Evolutionary conservation across 2,797 vertebrate genomes (phyloP), one percentile per base, ranked within the genome.

Genomic region (Huso huso): DNA sequence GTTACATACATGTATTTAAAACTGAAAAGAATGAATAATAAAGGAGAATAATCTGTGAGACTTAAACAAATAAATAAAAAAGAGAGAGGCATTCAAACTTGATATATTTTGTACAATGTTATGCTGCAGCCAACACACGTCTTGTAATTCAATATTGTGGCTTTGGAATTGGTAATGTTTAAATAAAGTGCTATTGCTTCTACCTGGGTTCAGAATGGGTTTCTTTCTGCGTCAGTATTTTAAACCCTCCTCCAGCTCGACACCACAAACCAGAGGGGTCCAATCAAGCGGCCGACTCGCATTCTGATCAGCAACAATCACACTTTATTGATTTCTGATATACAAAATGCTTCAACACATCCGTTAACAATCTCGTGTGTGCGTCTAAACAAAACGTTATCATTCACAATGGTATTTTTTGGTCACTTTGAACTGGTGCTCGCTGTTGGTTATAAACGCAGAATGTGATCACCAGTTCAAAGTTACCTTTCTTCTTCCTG

Each of bases 181-280:
- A 93, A 92, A 37, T 93, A 91, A 93, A 93, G 86, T 90, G 92
- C 91, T 92, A 74, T 90, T 89, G 92, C 89, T 91, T 88, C 91
- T 88, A 89, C 74, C 69, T 72, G 70, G 23, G 65, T 82, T 37
- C 73, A 61, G 50, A 15, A 6, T 49, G 64, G 12, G 68, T 53
- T 53, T 6, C 55, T 65, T 18, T 52, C 13, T 7, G 18, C 52
- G 37, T 64, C 7, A 64, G 6, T 13, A 51, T 8, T 15, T 8
- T 49, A 10, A 64, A 18, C 23, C 23, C 23, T 4, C 23, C 2
- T 3, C 23, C 23, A 8, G 8, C 12, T 8, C 18, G 13, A 12
- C 50, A 18, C 23, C 13, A 63, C 10, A 15, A 10, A 8, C 37
- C 13, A 49, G 62, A 11, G 6, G n/a, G 59, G 13, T 8, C 5